Conservation (phyloP, 2,888 invertebrate genomes). For the Salticus scenicus region DNA sequence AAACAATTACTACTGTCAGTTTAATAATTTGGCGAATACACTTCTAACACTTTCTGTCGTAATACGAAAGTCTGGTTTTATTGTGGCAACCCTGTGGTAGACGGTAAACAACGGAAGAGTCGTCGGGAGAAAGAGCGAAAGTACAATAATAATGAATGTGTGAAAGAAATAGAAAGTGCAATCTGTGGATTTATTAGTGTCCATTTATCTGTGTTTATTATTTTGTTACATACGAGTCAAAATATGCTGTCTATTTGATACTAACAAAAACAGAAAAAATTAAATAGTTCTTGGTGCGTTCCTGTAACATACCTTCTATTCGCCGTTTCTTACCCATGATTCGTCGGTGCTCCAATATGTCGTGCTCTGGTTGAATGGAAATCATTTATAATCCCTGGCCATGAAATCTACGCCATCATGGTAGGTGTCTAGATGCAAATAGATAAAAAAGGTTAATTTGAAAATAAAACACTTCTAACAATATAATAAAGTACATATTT, state of each 20-base stretch:
- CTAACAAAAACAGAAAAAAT: neutral
- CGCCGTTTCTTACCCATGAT: slow-evolving; percentile 47
- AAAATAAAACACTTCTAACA: neutral
- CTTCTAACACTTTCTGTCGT: neutral
- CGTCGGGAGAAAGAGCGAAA: slow-evolving; percentile 44
- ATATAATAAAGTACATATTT: slow-evolving; percentile 26
- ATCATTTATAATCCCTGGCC: slow-evolving; percentile 37
- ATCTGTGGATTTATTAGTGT: neutral
- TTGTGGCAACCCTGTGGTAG: slow-evolving; percentile 45
- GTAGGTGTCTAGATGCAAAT: slow-evolving; percentile 36
- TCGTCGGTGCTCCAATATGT: slow-evolving; percentile 64
- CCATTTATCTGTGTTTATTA: neutral
- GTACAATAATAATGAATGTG: slow-evolving; percentile 8
- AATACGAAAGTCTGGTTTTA: neutral
- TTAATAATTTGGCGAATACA: slow-evolving; percentile 8
- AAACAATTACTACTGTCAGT: too few relatives aligned
- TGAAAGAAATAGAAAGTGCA: slow-evolving; percentile 11
- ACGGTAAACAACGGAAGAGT: slow-evolving; percentile 66
- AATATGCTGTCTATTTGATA: neutral
- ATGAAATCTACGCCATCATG: slow-evolving; percentile 66
- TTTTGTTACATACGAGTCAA: neutral
- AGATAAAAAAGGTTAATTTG: neutral
- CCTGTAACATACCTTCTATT: slow-evolving; percentile 4
- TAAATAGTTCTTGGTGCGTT: slow-evolving; percentile 22
- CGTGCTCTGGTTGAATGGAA: slow-evolving; percentile 41